A percentile compares a stretch with the other conserved stretches of the same genome.
These are phyloP conservation scores for Ovis aries DNA, from an alignment of 2,113 vertebrate genomes.

Conservation along the genomic window ARS-UI_Ramb_v3.0 NC_056063.1:30861501-30862000, in stretches of 20 bases:
- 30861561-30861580: background rate
- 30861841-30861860: slow-evolving; percentile 43
- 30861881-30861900: background rate
- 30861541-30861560: background rate
- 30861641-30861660: background rate
- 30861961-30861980: background rate
- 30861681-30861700: background rate
- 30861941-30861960: slow-evolving; percentile 38
- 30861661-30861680: background rate
- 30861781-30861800: slow-evolving; percentile 46
- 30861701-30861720: background rate
- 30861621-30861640: rapidly evolving
- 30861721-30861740: background rate
- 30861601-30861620: rapidly evolving
- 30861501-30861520: background rate
- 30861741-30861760: background rate
- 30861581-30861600: rapidly evolving
- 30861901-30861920: slow-evolving; percentile 45
- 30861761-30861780: slow-evolving; percentile 38
- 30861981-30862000: background rate
- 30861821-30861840: background rate
- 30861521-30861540: background rate
- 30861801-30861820: slow-evolving; percentile 54
- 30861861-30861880: slow-evolving; percentile 27
- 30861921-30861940: slow-evolving; percentile 30